Conservation (phyloP, 2,797 vertebrate species). For the Phyllotis vaccarum region DNA sequence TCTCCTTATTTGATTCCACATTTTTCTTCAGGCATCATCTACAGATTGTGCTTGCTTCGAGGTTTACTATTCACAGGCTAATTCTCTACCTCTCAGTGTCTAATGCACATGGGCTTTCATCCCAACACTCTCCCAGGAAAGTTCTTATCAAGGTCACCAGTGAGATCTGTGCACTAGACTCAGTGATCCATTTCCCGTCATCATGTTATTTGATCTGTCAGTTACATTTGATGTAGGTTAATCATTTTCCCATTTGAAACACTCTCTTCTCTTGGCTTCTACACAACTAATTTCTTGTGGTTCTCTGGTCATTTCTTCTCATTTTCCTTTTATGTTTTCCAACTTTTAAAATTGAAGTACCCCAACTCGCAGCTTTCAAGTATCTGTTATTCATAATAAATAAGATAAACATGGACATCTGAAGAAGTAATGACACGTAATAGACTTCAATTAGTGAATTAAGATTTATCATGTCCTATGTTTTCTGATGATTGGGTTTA, state of each 20-base stretch:
- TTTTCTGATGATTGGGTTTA: neutral
- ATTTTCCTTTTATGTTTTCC: slow-evolving; percentile 48
- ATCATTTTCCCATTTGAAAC: slow-evolving; percentile 36
- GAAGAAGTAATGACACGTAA: slow-evolving; percentile 26
- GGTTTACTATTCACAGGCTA: neutral
- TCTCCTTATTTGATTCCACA: neutral
- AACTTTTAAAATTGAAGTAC: neutral
- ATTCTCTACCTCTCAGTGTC: neutral
- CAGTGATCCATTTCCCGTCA: neutral
- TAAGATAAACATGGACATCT: neutral
- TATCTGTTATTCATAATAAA: neutral
- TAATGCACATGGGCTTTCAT: slow-evolving; percentile 31
- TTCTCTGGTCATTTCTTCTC: slow-evolving; percentile 18
- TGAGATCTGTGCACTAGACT: neutral
- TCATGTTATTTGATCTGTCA: slow-evolving; percentile 40
- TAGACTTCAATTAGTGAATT: neutral
- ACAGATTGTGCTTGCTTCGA: neutral
- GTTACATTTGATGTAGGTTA: slow-evolving; percentile 36
- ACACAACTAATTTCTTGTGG: slow-evolving; percentile 15
- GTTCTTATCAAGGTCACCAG: slow-evolving; percentile 1
- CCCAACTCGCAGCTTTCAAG: neutral
- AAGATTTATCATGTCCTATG: neutral
- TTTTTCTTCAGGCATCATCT: neutral
- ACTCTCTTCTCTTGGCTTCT: slow-evolving; percentile 29
- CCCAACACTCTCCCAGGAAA: slow-evolving; percentile 31